Base-by-base conservation (phyloP, 2,888 invertebrate genomes). In the Stenurella melanura region DNA sequence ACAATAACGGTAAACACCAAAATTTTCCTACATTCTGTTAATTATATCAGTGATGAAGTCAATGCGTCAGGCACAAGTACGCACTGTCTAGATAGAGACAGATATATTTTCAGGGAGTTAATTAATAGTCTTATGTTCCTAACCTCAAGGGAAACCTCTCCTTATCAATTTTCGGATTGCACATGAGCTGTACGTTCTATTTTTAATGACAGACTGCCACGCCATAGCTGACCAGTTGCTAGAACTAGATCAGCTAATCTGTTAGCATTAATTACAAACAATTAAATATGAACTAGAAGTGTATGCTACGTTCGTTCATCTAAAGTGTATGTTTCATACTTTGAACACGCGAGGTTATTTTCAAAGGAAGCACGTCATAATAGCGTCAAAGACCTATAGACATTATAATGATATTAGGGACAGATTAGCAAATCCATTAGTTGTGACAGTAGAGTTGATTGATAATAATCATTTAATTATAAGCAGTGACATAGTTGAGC, bases 361-460 rank as follows among this genome's bases (percentile, higher is more conserved):
- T 61, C n/a, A n/a, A 10, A 15, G 58, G 58, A 21, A 58, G 58
- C 21, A 21, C 58, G 58, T 58, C 58, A 58, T 58, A 1, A 19
- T 58, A 19, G 58, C 58, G 58, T 58, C 58, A 58, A 58, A 58
- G 58, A 58, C 58, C 58, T 58, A 15, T 15, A 50, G 50, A 50
- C 50, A 30, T 61, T 21, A 61, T 64, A 64, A 64, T 67, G 50
- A 67, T 67, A 21, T 50, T 54, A 67, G n/a, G 6, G 30, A 15
- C 54, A 54, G 67, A 67, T 67, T 67, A 67, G 21, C 26, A 50
- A n/a, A 54, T 19, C 67, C 67, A 67, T 67, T 67, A 54, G 67
- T n/a, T 19, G 26, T 15, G 67, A 50, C 50, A 50, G 50, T 10
- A 10, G 12, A 67, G 54, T 50, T 54, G 50, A 67, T 61, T 61